Conservation (phyloP, 2,113 vertebrate species). For the Phycodurus eques region DNA sequence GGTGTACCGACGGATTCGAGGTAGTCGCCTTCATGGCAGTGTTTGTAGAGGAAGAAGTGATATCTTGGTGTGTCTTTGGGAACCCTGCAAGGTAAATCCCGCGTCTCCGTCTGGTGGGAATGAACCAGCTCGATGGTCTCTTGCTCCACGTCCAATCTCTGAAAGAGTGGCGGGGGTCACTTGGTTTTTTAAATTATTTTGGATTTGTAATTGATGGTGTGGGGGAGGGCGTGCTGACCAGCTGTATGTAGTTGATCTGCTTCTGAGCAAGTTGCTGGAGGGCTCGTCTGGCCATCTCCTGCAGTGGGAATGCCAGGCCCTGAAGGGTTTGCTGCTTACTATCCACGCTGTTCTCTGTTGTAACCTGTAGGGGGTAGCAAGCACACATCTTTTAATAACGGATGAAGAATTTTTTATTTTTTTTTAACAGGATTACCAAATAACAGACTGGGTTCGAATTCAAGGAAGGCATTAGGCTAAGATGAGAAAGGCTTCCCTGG, state of each 20-base stretch:
- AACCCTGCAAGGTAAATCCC: constrained; percentile 84
- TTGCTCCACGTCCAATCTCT: constrained; percentile 89
- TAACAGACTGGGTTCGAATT: not conserved
- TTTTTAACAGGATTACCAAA: not conserved
- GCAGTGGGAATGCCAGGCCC: constrained; percentile 90
- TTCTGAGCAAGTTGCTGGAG: constrained; percentile 85
- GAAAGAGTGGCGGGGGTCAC: constrained; percentile 11
- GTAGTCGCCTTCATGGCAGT: constrained; percentile 89
- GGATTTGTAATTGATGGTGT: not conserved
- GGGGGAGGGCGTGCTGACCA: constrained; percentile 74
- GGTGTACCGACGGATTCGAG: constrained; percentile 90
- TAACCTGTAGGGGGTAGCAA: constrained; percentile 80
- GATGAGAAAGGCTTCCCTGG: not conserved
- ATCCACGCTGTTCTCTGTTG: constrained; percentile 89
- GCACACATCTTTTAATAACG: constrained; percentile 27
- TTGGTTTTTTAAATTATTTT: not conserved
- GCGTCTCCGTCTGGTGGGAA: constrained; percentile 82
- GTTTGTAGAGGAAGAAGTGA: constrained; percentile 97
- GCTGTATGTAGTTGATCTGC: constrained; percentile 90
- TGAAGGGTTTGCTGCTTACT: constrained; percentile 95
- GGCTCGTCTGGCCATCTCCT: constrained; percentile 82
- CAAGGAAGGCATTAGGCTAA: not conserved
- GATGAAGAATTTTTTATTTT: not conserved
- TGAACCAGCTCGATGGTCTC: constrained; percentile 94
- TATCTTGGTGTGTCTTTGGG: constrained; percentile 91